These are phyloP conservation scores for Cottus gobio DNA, from an alignment of 2,113 vertebrate species.

Conservation along the genomic window DNA sequence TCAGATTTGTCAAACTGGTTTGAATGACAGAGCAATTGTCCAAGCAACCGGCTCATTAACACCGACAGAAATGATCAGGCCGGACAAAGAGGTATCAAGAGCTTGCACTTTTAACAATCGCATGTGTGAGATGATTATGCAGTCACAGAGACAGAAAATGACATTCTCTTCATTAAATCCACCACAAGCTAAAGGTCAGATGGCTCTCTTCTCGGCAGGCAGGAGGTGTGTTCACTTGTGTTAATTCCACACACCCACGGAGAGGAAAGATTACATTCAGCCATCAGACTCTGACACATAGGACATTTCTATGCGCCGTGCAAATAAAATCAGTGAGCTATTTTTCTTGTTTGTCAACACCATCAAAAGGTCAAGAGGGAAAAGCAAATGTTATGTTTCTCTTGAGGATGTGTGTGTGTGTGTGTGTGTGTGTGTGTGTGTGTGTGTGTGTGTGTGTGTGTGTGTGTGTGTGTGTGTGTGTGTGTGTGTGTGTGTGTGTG, in stretches of 20 bases:
- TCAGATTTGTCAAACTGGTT: neutral
- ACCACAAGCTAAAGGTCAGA: slow-evolving; percentile 73
- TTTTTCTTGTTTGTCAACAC: slow-evolving; percentile 13
- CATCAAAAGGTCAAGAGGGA: neutral
- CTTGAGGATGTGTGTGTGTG: neutral
- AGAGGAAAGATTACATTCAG: slow-evolving; percentile 69
- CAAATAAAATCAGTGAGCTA: slow-evolving; percentile 1
- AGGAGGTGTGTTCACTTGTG: slow-evolving; percentile 74
- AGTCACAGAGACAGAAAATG: slow-evolving; percentile 50
- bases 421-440: neutral
- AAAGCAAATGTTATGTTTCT: neutral
- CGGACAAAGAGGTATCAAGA: slow-evolving; percentile 24
- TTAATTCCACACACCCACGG: slow-evolving; percentile 73
- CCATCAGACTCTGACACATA: slow-evolving; percentile 56
- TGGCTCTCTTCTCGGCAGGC: slow-evolving; percentile 65
- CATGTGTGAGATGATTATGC: slow-evolving; percentile 39
- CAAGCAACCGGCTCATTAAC: slow-evolving; percentile 33
- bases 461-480: neutral
- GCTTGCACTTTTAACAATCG: slow-evolving; percentile 35
- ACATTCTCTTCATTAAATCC: slow-evolving; percentile 71
- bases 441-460: neutral
- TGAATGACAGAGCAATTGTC: slow-evolving; percentile 24
- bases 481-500: neutral
- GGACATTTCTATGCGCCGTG: slow-evolving; percentile 43
- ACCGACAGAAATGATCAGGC: slow-evolving; percentile 9